Evolutionary conservation across 2,113 vertebrate species (phyloP).

Genomic region (Rhinopithecus roxellana): DNA sequence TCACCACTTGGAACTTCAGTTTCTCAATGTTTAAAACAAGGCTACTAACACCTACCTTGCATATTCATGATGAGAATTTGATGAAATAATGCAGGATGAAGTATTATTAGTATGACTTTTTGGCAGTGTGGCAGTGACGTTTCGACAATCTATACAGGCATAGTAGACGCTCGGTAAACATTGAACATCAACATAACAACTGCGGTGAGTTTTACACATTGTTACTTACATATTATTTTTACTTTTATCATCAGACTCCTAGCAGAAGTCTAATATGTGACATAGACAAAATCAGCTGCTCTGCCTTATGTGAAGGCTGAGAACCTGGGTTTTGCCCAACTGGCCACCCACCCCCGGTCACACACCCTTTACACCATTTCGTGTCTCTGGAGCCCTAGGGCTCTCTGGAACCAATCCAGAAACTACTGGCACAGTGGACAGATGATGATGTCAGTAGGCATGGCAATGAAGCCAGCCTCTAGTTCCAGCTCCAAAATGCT

Average conservation of each 20-base stretch:
- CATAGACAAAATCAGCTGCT: background rate
- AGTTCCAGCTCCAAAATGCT: too few species aligned
- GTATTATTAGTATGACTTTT: conserved; percentile 90
- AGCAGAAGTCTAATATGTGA: background rate
- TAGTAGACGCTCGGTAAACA: rapidly evolving
- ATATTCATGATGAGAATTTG: background rate
- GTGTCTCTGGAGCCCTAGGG: too few species aligned
- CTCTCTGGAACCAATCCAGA: background rate
- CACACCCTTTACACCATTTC: rapidly evolving
- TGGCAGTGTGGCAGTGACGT: conserved; percentile 94
- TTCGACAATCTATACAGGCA: conserved; percentile 98
- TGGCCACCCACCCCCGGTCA: background rate
- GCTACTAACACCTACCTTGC: background rate
- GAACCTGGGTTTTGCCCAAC: background rate
- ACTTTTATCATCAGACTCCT: background rate
- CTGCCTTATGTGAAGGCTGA: rapidly evolving
- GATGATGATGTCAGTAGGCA: background rate
- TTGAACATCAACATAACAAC: too few species aligned
- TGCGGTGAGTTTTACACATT: too few species aligned
- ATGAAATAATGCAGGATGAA: too few species aligned
- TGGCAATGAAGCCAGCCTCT: background rate
- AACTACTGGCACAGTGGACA: background rate
- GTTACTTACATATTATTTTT: background rate
- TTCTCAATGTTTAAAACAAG: background rate
- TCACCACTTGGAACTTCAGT: background rate